phyloP scores from a whole-genome alignment of 64 coral and sea anemone species.

The Pocillopora verrucosa region DNA sequence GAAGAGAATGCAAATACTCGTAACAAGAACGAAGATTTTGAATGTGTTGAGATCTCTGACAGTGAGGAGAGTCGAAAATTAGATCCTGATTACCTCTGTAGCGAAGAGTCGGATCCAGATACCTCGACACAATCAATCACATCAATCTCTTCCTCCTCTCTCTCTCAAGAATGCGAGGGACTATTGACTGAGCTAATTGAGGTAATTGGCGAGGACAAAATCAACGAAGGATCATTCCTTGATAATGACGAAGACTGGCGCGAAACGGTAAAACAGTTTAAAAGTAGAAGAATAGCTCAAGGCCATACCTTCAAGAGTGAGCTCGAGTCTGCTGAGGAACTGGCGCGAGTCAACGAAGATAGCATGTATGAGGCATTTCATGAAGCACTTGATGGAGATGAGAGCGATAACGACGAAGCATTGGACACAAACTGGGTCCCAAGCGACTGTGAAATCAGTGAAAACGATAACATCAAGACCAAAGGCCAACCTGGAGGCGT shows the following conservation, averaged over 20 bases:
- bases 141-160: slow-evolving; percentile 22
- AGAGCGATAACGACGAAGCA: slow-evolving; percentile 46
- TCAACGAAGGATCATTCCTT: slow-evolving; percentile 46
- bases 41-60: slow-evolving; percentile 36
- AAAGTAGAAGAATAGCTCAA: slow-evolving; percentile 38
- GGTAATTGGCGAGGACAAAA: slow-evolving; percentile 37
- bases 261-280: slow-evolving; percentile 32
- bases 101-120: slow-evolving; percentile 18
- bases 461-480: slow-evolving; percentile 16
- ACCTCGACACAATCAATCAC: slow-evolving; percentile 28
- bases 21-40: slow-evolving; percentile 32
- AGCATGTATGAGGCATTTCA: slow-evolving; percentile 31
- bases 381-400: slow-evolving; percentile 43
- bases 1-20: slow-evolving; percentile 21
- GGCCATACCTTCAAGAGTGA: slow-evolving; percentile 40
- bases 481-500: not conserved
- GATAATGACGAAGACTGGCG: slow-evolving; percentile 30
- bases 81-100: slow-evolving; percentile 44
- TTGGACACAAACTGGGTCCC: slow-evolving; percentile 54
- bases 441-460: slow-evolving; percentile 40
- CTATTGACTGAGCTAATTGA: slow-evolving; percentile 43
- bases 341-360: slow-evolving; percentile 27
- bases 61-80: slow-evolving; percentile 35
- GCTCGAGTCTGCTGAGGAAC: slow-evolving; percentile 37
- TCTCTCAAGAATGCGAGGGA: slow-evolving; percentile 36